Conservation (phyloP, 35 echinoderm and acorn worm genomes). For the Holothuria glaberrima region DNA sequence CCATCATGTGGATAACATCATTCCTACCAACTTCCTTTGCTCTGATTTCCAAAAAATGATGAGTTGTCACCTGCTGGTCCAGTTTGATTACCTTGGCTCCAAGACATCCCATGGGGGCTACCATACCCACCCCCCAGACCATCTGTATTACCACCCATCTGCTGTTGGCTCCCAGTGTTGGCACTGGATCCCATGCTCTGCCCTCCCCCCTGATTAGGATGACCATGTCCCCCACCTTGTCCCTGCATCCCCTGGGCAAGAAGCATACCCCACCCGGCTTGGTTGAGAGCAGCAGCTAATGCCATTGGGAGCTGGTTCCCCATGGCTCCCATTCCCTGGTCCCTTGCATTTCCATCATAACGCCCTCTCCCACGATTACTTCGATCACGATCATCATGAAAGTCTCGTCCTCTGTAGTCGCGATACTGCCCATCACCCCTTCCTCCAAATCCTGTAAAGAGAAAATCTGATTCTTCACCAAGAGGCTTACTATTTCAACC, state of each 20-base stretch:
- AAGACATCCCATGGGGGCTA: slow-evolving; percentile 16
- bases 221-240: neutral
- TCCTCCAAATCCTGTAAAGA: neutral
- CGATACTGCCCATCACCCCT: slow-evolving; percentile 5
- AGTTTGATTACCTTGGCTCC: slow-evolving; percentile 31
- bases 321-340: slow-evolving; percentile 21
- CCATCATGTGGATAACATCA: too few relatives aligned
- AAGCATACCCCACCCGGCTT: slow-evolving; percentile 52
- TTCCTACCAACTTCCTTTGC: slow-evolving; percentile 29
- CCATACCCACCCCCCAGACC: slow-evolving; percentile 38
- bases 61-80: neutral
- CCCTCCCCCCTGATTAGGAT: neutral
- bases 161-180: neutral
- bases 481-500: too few relatives aligned
- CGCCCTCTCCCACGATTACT: neutral
- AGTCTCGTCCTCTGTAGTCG: neutral
- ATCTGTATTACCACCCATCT: slow-evolving; percentile 32
- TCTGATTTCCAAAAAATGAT: slow-evolving; percentile 19
- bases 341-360: neutral
- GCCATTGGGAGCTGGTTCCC: slow-evolving; percentile 33
- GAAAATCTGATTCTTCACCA: too few relatives aligned
- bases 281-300: slow-evolving; percentile 43
- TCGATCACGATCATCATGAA: neutral
- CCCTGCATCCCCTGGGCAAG: neutral
- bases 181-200: neutral